Percentiles rank a stretch among this genome's conserved stretches.
These are phyloP conservation scores for Caenorhabditis sp. DNA, from an alignment of 2,888 invertebrate species.

Conservation along the genomic window DNA sequence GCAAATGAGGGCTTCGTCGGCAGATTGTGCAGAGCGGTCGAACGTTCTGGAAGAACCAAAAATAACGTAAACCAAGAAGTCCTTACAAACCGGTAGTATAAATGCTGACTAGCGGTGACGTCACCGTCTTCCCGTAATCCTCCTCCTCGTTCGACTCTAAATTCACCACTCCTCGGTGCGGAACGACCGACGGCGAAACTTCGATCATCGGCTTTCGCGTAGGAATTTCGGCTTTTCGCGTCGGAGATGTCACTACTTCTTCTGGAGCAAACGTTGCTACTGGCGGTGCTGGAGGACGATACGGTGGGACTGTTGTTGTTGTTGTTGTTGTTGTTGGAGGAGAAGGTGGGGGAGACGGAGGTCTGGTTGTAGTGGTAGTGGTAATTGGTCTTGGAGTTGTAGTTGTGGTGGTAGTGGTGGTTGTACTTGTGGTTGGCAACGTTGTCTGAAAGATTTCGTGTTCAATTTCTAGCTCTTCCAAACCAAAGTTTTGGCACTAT, in stretches of 20 bases:
- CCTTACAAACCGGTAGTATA: conserved; percentile 29
- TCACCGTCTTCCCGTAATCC: conserved; percentile 20
- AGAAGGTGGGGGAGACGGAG: too few species aligned
- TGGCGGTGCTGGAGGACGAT: conserved; percentile 33
- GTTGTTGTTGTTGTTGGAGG: conserved; percentile 39
- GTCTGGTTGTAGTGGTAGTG: conserved; percentile 17
- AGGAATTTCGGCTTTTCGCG: not conserved
- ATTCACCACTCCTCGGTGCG: conserved; percentile 40
- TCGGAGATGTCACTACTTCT: not conserved
- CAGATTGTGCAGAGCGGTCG: conserved; percentile 28
- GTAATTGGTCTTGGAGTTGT: conserved; percentile 30
- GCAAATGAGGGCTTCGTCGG: conserved; percentile 42
- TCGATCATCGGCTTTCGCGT: conserved; percentile 30
- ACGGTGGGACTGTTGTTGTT: conserved; percentile 1
- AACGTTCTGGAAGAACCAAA: conserved; percentile 24
- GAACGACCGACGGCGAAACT: conserved; percentile 32
- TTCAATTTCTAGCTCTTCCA: too few species aligned
- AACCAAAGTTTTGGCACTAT: too few species aligned
- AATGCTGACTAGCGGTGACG: conserved; percentile 14
- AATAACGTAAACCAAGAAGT: not conserved
- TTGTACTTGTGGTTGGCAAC: conserved; percentile 3
- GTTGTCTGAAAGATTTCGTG: too few species aligned
- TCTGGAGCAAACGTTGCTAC: conserved; percentile 7
- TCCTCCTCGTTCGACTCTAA: conserved; percentile 50
- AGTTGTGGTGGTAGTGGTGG: conserved; percentile 18